Percentiles rank a stretch among this genome's conserved stretches.
These are phyloP conservation scores for Threskiornis aethiopicus DNA, from an alignment of 2,797 vertebrate species.

Conservation along the genomic window DNA sequence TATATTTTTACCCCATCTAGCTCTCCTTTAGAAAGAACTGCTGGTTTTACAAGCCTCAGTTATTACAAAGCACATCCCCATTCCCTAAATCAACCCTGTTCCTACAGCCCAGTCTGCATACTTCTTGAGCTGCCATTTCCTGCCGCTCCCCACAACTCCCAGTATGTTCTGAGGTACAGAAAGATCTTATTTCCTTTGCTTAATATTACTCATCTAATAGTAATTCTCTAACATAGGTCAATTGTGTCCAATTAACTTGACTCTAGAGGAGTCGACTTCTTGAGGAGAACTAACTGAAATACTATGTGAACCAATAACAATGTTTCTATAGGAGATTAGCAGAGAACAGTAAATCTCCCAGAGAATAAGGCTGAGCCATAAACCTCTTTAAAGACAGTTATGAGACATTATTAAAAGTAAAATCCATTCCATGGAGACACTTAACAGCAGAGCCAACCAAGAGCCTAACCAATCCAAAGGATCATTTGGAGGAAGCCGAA, in stretches of 20 bases:
- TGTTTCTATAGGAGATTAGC: slow-evolving; percentile 28
- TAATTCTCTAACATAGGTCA: not conserved
- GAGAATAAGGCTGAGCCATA: slow-evolving; percentile 6
- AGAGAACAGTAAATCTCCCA: not conserved
- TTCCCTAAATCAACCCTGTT: not conserved
- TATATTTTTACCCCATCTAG: not conserved
- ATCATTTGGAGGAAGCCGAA: not conserved
- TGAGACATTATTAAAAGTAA: not conserved
- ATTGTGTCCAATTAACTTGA: not conserved
- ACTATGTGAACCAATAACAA: not conserved
- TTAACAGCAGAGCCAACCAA: not conserved
- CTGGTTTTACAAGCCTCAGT: not conserved
- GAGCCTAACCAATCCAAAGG: not conserved
- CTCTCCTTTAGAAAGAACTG: not conserved
- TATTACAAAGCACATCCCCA: not conserved
- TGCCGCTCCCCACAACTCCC: slow-evolving; percentile 1
- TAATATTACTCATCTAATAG: not conserved
- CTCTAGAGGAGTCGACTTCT: not conserved
- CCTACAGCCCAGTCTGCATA: not conserved
- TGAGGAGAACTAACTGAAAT: slow-evolving; percentile 15
- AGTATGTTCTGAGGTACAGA: not conserved
- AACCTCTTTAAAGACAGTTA: slow-evolving; percentile 29
- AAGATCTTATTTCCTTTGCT: slow-evolving; percentile 2
- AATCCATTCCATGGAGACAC: not conserved
- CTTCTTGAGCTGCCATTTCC: slow-evolving; percentile 21